These are phyloP conservation scores for Chionis minor DNA, from an alignment of 2,113 vertebrate genomes.

Conservation along the genomic window DNA sequence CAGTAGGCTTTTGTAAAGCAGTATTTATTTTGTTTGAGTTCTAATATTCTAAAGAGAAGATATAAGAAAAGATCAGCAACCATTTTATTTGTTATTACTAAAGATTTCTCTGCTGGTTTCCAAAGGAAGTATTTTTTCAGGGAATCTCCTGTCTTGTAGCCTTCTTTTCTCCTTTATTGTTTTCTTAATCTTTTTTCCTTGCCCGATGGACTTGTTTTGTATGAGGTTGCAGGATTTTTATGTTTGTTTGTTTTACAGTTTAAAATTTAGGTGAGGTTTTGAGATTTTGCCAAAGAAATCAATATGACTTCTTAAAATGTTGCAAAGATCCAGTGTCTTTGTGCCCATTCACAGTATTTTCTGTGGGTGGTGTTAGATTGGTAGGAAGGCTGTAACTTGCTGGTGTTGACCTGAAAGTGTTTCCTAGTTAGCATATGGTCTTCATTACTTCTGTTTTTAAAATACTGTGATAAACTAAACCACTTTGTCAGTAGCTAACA, in stretches of 20 bases:
- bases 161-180: not conserved
- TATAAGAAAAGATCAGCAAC: not conserved
- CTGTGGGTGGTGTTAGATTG: not conserved
- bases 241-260: not conserved
- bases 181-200: not conserved
- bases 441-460: conserved; percentile 49
- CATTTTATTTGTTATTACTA: not conserved
- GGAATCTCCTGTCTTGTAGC: not conserved
- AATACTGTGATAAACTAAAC: conserved; percentile 42
- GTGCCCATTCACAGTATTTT: not conserved
- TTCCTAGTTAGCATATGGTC: conserved; percentile 31
- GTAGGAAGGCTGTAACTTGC: not conserved
- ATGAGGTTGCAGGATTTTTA: not conserved
- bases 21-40: not conserved
- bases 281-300: not conserved
- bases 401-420: conserved; percentile 43
- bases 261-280: not conserved
- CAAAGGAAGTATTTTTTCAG: not conserved
- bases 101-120: not conserved
- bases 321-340: not conserved
- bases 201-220: not conserved
- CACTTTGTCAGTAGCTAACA: not conserved
- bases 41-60: not conserved
- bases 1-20: not conserved
- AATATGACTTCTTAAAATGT: not conserved